These are phyloP conservation scores for Percopsis omiscomaycus DNA, from an alignment of 2,797 vertebrate species.

Conservation along the genomic window DNA sequence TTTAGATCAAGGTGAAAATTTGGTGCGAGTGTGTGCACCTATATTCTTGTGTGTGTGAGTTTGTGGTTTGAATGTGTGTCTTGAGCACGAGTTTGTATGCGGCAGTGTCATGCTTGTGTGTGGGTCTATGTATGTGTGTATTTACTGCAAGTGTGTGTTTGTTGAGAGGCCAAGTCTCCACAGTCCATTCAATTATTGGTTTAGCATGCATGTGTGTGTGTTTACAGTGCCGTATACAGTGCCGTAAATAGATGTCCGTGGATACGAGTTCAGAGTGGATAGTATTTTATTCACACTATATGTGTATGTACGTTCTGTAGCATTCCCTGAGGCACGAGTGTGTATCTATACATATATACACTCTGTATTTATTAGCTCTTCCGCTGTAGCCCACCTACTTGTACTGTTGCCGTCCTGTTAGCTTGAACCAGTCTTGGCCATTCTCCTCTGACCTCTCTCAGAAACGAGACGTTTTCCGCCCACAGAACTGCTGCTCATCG, in stretches of 20 bases:
- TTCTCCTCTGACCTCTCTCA: no score
- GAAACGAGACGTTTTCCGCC: no score
- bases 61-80: neutral
- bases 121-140: neutral
- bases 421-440: no score
- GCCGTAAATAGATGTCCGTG: constrained; percentile 25
- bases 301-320: constrained; percentile 45
- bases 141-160: neutral
- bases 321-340: constrained; percentile 26
- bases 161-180: neutral
- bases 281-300: constrained; percentile 52
- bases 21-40: neutral
- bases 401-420: no score
- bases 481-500: no score
- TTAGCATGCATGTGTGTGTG: neutral
- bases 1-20: constrained; percentile 51
- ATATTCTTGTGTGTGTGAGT: constrained; percentile 3
- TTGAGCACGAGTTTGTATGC: neutral
- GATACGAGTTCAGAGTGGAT: constrained; percentile 21
- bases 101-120: neutral
- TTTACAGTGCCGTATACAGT: constrained; percentile 36
- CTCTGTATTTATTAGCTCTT: no score
- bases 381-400: no score
- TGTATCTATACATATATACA: neutral
- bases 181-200: neutral